These are phyloP conservation scores for Cyaniris semiargus DNA, from an alignment of 2,888 invertebrate species.

Conservation along the genomic window DNA sequence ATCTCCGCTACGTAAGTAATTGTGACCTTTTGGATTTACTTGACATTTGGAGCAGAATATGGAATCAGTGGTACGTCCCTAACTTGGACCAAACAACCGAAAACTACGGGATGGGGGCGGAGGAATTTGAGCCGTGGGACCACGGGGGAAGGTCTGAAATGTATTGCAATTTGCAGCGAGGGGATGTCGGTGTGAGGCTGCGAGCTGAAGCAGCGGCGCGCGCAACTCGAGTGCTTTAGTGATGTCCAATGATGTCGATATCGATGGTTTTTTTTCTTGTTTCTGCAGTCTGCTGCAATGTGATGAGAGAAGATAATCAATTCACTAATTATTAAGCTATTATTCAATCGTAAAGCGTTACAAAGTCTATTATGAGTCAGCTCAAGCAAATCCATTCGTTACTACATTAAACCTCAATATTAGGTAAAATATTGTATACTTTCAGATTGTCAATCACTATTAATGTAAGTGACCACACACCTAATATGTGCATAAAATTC, in stretches of 20 bases:
- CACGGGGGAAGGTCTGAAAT: conserved; percentile 46
- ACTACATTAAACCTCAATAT: too few species aligned
- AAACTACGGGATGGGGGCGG: conserved; percentile 39
- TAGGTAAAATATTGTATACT: too few species aligned
- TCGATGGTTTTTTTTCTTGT: conserved; percentile 38
- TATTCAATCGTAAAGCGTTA: background rate
- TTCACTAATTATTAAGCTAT: background rate
- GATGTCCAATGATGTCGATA: conserved; percentile 45
- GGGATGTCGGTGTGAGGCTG: conserved; percentile 59
- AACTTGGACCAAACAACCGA: conserved; percentile 44
- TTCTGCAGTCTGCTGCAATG: background rate
- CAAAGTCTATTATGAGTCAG: background rate
- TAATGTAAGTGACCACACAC: background rate
- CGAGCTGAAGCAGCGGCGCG: conserved; percentile 64
- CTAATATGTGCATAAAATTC: background rate
- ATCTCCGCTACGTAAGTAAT: conserved; percentile 18
- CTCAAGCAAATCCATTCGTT: background rate
- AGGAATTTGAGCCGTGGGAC: conserved; percentile 43
- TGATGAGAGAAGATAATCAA: background rate
- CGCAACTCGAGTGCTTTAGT: conserved; percentile 60
- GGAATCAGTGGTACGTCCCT: conserved; percentile 40
- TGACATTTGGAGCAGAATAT: conserved; percentile 40
- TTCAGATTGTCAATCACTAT: background rate
- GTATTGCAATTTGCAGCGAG: conserved; percentile 43
- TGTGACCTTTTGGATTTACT: conserved; percentile 39